Conservation (phyloP, 1,140 invertebrate genomes). For the Cydia amplana region DNA sequence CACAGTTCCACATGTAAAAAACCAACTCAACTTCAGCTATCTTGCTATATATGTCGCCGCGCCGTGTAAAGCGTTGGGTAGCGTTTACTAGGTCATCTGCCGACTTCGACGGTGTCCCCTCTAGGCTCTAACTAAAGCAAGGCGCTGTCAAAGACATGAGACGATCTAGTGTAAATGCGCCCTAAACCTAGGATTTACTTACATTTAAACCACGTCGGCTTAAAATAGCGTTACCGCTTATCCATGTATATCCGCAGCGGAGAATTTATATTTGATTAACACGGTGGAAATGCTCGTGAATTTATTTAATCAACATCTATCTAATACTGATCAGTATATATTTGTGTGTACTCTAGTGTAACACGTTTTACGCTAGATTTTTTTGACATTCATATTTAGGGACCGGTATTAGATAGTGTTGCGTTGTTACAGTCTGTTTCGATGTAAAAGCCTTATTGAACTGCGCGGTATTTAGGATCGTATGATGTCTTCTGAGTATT, state of each 20-base stretch:
- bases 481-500: neutral
- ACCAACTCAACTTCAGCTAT: too few species aligned
- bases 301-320: conserved; percentile 3
- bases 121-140: too few species aligned
- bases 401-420: neutral
- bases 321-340: neutral
- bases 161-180: too few species aligned
- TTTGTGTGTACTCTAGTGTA: neutral
- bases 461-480: neutral
- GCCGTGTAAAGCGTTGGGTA: too few species aligned
- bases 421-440: conserved; percentile 8
- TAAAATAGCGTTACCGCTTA: too few species aligned
- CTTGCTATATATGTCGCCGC: too few species aligned
- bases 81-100: too few species aligned
- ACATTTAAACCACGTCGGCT: too few species aligned
- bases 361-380: neutral
- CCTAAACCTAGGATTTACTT: too few species aligned
- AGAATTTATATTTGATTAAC: neutral
- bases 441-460: conserved; percentile 11
- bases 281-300: conserved; percentile 1
- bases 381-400: neutral
- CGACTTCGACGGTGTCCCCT: too few species aligned
- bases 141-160: too few species aligned
- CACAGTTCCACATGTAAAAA: too few species aligned
- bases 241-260: neutral